These are phyloP conservation scores for Noctua janthina DNA, from an alignment of 2,888 invertebrate genomes.

Conservation along the genomic window DNA sequence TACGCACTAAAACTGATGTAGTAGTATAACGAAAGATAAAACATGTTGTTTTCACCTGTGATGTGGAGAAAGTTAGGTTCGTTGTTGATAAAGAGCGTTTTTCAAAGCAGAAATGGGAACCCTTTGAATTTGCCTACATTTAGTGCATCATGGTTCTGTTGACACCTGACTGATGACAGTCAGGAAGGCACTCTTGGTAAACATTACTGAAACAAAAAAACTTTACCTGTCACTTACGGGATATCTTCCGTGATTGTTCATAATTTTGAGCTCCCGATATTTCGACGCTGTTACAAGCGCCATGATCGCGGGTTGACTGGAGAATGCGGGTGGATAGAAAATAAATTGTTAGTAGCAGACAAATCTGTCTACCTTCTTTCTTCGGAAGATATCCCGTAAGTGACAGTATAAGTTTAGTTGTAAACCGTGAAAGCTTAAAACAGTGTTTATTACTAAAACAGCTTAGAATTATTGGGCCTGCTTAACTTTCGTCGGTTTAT, in stretches of 20 bases:
- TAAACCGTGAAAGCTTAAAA: too few species aligned
- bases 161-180: background rate
- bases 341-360: too few species aligned
- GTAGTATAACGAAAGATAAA: constrained; percentile 31
- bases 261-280: too few species aligned
- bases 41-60: constrained; percentile 35
- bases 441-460: background rate
- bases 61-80: background rate
- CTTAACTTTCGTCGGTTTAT: too few species aligned
- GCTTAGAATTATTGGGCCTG: background rate
- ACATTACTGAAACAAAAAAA: background rate
- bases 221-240: too few species aligned
- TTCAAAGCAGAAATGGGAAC: background rate
- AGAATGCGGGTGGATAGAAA: too few species aligned
- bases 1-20: constrained; percentile 53
- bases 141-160: background rate
- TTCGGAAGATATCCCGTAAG: too few species aligned
- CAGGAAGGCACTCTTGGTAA: background rate
- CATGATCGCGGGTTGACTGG: too few species aligned
- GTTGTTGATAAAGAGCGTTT: background rate
- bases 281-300: too few species aligned
- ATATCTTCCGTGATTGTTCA: too few species aligned
- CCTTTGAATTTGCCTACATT: background rate
- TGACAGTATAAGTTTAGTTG: too few species aligned
- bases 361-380: too few species aligned